Conservation (phyloP, 2,888 invertebrate genomes). For the Ferdinandea cuprea region DNA sequence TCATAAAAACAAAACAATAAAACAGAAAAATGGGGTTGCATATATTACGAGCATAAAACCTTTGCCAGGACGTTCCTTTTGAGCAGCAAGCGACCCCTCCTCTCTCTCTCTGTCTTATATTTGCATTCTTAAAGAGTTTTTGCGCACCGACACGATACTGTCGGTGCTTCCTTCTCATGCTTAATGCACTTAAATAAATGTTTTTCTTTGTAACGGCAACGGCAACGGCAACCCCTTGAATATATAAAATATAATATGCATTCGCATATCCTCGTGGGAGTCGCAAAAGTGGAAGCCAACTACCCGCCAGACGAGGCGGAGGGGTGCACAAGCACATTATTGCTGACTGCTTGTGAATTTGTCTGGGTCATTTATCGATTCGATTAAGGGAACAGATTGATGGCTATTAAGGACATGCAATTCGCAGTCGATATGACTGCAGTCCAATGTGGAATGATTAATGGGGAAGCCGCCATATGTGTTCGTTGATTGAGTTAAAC, state of each 20-base stretch:
- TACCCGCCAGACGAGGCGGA: neutral
- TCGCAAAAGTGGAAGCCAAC: neutral
- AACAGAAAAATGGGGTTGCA: conserved; percentile 37
- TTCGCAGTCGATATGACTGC: conserved; percentile 22
- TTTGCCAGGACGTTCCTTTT: conserved; percentile 37
- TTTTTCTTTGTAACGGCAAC: conserved; percentile 49
- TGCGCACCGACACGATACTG: conserved; percentile 16
- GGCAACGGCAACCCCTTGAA: neutral
- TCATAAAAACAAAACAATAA: conserved; percentile 63
- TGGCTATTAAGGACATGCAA: conserved; percentile 54
- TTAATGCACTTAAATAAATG: conserved; percentile 56
- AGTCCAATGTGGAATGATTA: conserved; percentile 24
- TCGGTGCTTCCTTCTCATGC: conserved; percentile 18
- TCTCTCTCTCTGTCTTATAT: conserved; percentile 30
- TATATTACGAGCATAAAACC: conserved; percentile 29
- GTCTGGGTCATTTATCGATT: conserved; percentile 68
- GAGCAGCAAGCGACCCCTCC: conserved; percentile 27
- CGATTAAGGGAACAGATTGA: conserved; percentile 64
- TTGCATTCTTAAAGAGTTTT: conserved; percentile 56
- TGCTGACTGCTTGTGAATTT: conserved; percentile 30
- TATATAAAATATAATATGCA: conserved; percentile 11
- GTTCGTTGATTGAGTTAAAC: no score
- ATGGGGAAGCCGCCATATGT: conserved; percentile 13
- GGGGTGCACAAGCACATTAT: conserved; percentile 5
- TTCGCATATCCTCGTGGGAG: conserved; percentile 35